Base-by-base conservation (phyloP, 2,888 invertebrate species). In the Netelia melanura region DNA sequence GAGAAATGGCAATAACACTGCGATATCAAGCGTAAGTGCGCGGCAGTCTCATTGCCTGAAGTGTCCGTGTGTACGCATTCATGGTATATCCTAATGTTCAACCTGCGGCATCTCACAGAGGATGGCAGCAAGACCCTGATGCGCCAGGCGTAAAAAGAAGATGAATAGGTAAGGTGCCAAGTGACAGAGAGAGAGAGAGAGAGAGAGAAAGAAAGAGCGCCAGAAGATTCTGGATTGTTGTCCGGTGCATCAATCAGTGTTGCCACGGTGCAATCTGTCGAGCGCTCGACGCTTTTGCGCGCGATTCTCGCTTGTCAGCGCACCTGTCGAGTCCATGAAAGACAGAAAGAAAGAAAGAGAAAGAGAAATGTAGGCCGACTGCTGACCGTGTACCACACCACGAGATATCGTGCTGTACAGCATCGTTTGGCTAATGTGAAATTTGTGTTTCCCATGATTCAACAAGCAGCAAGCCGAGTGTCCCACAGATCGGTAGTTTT, bases 291-390 rank as follows among this genome's bases (percentile, higher is more conserved):
- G 89, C 89, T 89, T 91, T 90, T 89, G 88, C 72, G 89, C 87
- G 89, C 90, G 89, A 91, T 90, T 92, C 91, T 90, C 90, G 91
- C 92, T 92, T 91, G 92, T 92, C 92, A 92, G 92, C 91, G 89
- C 92, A 92, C 92, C 92, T 92, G 92, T 89, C 89, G 91, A 65
- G 71, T 56, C 68, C 70, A 30, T 74, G 43, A 56, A 17, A 30
- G 44, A 86, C 87, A 87, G 86, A 44, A 30, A 74, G 84, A 75
- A 17, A 68, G n/a, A 61, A 23, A 44, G 64, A 65, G 21, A 62
- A 25, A 68, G 65, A 79, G 77, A 90, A 91, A 91, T 91, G 87
- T 91, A 89, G 91, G 90, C 89, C 91, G 88, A 65, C 87, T 72
- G 78, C 83, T 75, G 76, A 56, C 58, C 58, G n/a, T 30, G 64